Base-by-base conservation (phyloP, 2,797 vertebrate species). In the Xenentodon cancila region DNA sequence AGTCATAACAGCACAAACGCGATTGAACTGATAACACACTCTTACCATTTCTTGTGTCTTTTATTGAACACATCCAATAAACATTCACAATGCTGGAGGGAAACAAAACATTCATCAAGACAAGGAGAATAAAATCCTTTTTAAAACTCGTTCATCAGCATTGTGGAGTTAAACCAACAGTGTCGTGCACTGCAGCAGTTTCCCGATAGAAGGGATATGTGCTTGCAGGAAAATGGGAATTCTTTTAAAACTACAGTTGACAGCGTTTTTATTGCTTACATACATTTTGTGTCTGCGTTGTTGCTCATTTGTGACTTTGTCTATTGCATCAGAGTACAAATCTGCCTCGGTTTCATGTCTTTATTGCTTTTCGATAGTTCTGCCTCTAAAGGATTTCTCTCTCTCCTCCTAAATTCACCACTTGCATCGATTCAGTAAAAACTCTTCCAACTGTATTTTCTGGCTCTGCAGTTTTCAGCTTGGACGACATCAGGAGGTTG, bases 341-440 rank as follows among this genome's bases (percentile, higher is more conserved):
- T 64, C 60, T 58, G 2, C 16, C 59, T 42, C 16, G 37, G 42
- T 51, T 71, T 65, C 8, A 18, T 55, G 44, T 60, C 57, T 61
- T 54, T 43, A 44, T 75, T 59, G 47, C 60, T 42, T 55, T 76
- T 69, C 3, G 16, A 46, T 79, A 62, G 19, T 34, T 52, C 32
- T 32, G 19, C 16, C 25, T 25, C 25, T 25, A 25, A 25, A 25
- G 3, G 25, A 25, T 25, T 25, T 40, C 9, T 19, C 55, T 15
- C 21, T 37, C 13, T 25, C 59, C 54, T n/a, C 34, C 42, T 0
- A 7, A 49, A 34, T 52, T 55, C 53, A 20, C 5, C 3, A 7
- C 44, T 69, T 51, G 20, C 65, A 81, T 71, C 46, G 58, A 81
- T 75, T 76, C 48, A 45, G 44, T 55, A 54, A 57, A 49, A 43